Conservation (phyloP, 2,888 invertebrate species). For the Hedya salicella region DNA sequence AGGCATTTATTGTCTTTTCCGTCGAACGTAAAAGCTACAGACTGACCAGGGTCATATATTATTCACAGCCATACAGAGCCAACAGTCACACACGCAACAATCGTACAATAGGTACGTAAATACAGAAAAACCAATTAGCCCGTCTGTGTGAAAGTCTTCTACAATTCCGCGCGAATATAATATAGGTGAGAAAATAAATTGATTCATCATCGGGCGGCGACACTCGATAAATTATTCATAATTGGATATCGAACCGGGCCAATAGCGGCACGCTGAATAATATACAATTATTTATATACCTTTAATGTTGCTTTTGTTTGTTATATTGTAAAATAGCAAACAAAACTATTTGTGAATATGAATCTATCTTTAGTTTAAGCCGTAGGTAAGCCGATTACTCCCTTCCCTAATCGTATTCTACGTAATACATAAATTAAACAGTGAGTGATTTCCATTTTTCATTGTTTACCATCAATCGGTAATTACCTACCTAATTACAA, state of each 20-base stretch:
- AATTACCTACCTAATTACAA: too few species aligned
- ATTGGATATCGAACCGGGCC: conserved; percentile 26
- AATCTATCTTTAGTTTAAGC: too few species aligned
- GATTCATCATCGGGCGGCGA: conserved; percentile 21
- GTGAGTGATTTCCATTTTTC: too few species aligned
- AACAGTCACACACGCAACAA: neutral
- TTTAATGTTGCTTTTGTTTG: neutral
- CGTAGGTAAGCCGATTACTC: too few species aligned
- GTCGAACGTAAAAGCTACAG: neutral
- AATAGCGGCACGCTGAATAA: conserved; percentile 21
- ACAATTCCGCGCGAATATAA: conserved; percentile 17
- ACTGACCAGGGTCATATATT: conserved; percentile 1
- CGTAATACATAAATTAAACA: too few species aligned
- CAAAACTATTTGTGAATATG: neutral
- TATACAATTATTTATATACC: neutral
- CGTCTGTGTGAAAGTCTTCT: neutral
- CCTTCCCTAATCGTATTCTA: too few species aligned
- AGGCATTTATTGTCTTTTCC: neutral
- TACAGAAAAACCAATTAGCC: conserved; percentile 12
- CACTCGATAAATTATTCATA: conserved; percentile 34
- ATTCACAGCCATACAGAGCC: neutral
- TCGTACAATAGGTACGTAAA: neutral
- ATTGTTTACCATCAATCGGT: too few species aligned
- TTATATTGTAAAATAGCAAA: neutral
- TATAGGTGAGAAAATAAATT: conserved; percentile 22